Percentiles rank a stretch among this genome's conserved stretches.
These are phyloP conservation scores for Syngnathoides biaculeatus DNA, from an alignment of 2,113 vertebrate genomes.

Conservation along the genomic window DNA sequence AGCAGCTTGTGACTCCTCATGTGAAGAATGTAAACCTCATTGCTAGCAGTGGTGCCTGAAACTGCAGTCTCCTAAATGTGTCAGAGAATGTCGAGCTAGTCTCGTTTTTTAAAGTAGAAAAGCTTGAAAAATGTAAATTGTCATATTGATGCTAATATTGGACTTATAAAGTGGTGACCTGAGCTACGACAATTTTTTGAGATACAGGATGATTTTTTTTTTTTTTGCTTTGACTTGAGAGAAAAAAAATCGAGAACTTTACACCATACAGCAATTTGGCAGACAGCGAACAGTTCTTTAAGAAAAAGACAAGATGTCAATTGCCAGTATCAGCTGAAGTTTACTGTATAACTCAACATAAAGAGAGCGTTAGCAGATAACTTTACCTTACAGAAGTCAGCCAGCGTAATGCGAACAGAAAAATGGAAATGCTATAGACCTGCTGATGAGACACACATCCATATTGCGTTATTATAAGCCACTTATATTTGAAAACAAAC, in stretches of 20 bases:
- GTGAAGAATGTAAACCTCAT: constrained; percentile 55
- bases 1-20: constrained; percentile 64
- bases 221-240: no score
- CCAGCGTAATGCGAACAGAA: not conserved
- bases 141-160: no score
- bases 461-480: not conserved
- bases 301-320: not conserved
- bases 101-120: not conserved
- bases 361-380: not conserved
- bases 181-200: no score
- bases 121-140: no score
- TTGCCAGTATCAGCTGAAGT: not conserved
- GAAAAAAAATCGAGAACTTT: not conserved
- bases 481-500: not conserved
- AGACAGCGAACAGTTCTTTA: not conserved
- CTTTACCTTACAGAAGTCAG: not conserved
- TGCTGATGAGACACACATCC: not conserved
- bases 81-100: not conserved
- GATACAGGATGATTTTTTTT: no score
- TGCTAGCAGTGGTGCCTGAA: constrained; percentile 46
- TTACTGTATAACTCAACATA: not conserved
- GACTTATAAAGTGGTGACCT: no score
- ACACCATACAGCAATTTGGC: not conserved
- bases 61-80: constrained; percentile 16
- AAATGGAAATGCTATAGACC: not conserved